Base-by-base conservation (phyloP, 1,140 invertebrate species). In the Nylanderia fulva region DNA sequence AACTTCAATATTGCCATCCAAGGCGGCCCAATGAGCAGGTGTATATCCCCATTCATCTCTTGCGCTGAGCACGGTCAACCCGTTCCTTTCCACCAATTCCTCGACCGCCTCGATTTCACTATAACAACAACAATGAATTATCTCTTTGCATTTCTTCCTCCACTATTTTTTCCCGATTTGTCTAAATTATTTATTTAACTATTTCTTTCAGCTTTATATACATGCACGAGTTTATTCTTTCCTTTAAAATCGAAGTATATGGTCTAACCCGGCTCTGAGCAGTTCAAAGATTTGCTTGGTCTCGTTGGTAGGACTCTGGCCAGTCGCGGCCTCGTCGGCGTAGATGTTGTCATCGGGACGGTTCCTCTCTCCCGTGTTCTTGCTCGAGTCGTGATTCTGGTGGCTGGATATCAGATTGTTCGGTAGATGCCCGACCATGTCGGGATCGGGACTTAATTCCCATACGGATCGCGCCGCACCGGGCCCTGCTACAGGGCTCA, bases 11-110 rank as follows among this genome's bases (percentile, higher is more conserved):
- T 97, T 97, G 18, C 98, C 98, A 91, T 98, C 98, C 9, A 98
- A 94, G 33, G 98, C 98, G 13, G 97, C 98, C 98, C 98, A 99
- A 93, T 99, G 98, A 13, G 98, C 98, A 3, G 98, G 97, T 0
- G 98, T 98, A 92, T 99, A 98, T 21, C 98, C 98, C 95, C 98
- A 98, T 91, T 98, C 97, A 93, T 99, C 98, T 42, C 98, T 95
- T 0, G 97, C 96, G 66, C 96, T 96, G 33, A 98, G 92, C 66
- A 97, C 96, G 93, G 96, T 97, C 7, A 96, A 94, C 0, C 97
- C 97, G 61, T 92, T 92, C 91, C 97, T 97, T 88, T 98, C 97
- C 8, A 98, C 97, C 18, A 97, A 93, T 60, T 96, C 96, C 92
- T 98, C 97, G 39, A 98, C 96, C 76, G 97, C 97, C 58, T 96